Percentiles rank a stretch among this genome's conserved stretches.
Conservation (phyloP, 2,113 vertebrate genomes). For the Platysteira castanea region DNA sequence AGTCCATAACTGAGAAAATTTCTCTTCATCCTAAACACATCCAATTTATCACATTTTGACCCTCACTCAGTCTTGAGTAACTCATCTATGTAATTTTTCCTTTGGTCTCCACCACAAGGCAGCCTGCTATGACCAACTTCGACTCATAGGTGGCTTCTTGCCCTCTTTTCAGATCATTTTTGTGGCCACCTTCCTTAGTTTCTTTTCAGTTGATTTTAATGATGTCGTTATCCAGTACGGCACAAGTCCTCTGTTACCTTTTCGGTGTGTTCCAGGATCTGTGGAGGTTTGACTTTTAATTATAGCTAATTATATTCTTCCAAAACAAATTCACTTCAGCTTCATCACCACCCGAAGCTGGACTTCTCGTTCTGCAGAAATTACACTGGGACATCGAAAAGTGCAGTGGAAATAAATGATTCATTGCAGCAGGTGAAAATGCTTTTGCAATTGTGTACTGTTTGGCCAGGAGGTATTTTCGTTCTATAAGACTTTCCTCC, state of each 20-base stretch:
- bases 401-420: constrained; percentile 13
- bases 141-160: neutral
- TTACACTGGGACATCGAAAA: neutral
- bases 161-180: neutral
- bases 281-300: neutral
- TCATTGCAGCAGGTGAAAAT: constrained; percentile 51
- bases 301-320: neutral
- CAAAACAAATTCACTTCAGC: neutral
- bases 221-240: neutral
- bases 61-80: neutral
- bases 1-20: neutral
- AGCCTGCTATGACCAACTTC: neutral
- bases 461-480: constrained; percentile 16
- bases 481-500: neutral
- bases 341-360: neutral
- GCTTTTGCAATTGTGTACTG: neutral
- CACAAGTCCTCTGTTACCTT: neutral
- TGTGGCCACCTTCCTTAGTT: neutral
- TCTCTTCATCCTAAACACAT: neutral
- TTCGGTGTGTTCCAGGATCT: neutral
- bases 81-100: neutral
- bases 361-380: neutral
- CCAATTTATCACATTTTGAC: neutral
- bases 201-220: neutral
- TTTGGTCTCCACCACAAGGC: neutral